Evolutionary conservation across 92 coral and sea anemone species (phyloP).

Genomic region (Desmophyllum pertusum): DNA sequence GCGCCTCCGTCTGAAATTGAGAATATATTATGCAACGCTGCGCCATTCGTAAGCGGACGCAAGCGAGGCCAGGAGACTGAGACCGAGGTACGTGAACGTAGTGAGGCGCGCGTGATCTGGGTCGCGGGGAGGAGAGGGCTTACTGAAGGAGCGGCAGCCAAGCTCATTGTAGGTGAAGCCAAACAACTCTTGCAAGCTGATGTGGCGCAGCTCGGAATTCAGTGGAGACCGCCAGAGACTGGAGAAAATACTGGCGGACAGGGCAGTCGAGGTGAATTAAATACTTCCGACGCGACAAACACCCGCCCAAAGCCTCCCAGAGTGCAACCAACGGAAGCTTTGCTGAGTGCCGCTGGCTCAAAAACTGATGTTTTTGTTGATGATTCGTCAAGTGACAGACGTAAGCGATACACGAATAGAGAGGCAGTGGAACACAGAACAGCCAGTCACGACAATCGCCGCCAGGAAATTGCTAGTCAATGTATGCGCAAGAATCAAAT

Average conservation of each 20-base stretch:
- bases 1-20: slow-evolving; percentile 83
- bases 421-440: neutral
- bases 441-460: neutral
- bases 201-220: slow-evolving; percentile 84
- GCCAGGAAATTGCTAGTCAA: no score
- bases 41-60: slow-evolving; percentile 89
- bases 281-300: neutral
- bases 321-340: neutral
- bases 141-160: slow-evolving; percentile 84
- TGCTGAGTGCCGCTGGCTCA: neutral
- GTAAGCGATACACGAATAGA: neutral
- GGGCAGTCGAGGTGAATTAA: neutral
- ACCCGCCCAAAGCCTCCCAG: neutral
- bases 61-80: slow-evolving; percentile 92
- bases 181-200: slow-evolving; percentile 78
- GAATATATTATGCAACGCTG: slow-evolving; percentile 81
- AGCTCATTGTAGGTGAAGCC: slow-evolving; percentile 78
- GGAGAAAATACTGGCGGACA: neutral
- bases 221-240: slow-evolving; percentile 75
- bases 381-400: neutral
- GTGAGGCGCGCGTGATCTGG: slow-evolving; percentile 91
- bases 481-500: no score
- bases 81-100: slow-evolving; percentile 77
- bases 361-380: neutral
- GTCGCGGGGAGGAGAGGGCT: slow-evolving; percentile 87